phyloP scores from a whole-genome alignment of 2,797 vertebrate genomes.

The Ammospiza maritima region DNA sequence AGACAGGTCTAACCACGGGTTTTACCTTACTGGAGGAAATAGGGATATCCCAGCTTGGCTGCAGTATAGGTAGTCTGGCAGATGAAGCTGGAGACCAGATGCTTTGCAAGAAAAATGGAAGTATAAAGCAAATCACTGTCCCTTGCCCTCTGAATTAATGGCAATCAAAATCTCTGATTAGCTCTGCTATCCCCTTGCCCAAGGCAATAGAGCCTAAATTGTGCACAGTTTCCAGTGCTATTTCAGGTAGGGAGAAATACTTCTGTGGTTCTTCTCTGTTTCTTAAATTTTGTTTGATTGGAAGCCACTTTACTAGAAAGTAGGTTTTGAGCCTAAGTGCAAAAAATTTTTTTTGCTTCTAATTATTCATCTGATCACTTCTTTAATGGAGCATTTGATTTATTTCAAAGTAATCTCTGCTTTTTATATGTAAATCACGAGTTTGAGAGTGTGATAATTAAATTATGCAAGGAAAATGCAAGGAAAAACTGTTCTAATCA shows the following conservation, averaged over 20 bases:
- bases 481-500: constrained; percentile 19
- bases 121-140: background rate
- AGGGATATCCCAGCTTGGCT: background rate
- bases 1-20: background rate
- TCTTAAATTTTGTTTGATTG: constrained; percentile 1
- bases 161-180: background rate
- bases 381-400: constrained; percentile 39
- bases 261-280: background rate
- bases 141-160: background rate
- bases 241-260: background rate
- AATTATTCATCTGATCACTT: constrained; percentile 52
- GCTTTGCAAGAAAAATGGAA: background rate
- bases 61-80: background rate
- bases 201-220: background rate
- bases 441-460: constrained; percentile 40
- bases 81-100: background rate
- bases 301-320: constrained; percentile 13
- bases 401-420: constrained; percentile 47
- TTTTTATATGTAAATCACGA: constrained; percentile 59
- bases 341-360: constrained; percentile 1
- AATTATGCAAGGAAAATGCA: constrained; percentile 24
- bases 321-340: background rate
- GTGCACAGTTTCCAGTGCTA: background rate
- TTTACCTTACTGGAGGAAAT: background rate
- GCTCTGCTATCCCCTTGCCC: background rate